phyloP scores from a whole-genome alignment of 2,888 invertebrate genomes.

The Arge pagana region DNA sequence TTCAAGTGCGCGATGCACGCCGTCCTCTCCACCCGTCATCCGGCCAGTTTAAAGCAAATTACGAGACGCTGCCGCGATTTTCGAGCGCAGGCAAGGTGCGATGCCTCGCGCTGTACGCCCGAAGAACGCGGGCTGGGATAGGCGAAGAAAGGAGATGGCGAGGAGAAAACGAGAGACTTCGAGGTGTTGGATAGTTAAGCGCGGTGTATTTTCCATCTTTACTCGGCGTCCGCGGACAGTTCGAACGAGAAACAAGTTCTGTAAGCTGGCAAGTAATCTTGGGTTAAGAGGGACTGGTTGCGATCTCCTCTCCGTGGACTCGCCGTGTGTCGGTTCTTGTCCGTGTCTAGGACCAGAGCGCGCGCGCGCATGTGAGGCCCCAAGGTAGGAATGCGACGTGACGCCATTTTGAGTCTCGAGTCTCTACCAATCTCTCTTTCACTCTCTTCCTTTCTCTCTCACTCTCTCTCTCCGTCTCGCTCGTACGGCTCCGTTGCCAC shows the following conservation, averaged over 20 bases:
- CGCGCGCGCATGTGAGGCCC: neutral
- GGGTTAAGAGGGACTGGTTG: neutral
- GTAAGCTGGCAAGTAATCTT: neutral
- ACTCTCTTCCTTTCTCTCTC: conserved; percentile 1
- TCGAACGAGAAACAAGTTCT: conserved; percentile 1
- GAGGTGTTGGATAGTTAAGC: too few species aligned
- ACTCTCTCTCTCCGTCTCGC: conserved; percentile 4
- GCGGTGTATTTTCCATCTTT: neutral
- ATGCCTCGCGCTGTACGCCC: too few species aligned
- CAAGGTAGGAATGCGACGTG: conserved; percentile 18
- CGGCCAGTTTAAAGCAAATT: too few species aligned
- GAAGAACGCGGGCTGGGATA: too few species aligned
- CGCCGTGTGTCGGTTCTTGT: neutral
- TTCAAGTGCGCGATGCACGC: too few species aligned
- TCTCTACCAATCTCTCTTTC: neutral
- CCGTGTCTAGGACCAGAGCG: too few species aligned
- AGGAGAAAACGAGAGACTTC: too few species aligned
- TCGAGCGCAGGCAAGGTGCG: too few species aligned
- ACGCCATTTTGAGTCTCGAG: conserved; percentile 13
- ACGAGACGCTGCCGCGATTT: too few species aligned
- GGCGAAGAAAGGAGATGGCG: too few species aligned
- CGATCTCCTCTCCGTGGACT: neutral
- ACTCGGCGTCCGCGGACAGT: neutral
- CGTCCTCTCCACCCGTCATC: too few species aligned
- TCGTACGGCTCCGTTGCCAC: neutral